phyloP scores from a whole-genome alignment of 2,797 vertebrate species.

The Platyrinchus mystaceus region DNA sequence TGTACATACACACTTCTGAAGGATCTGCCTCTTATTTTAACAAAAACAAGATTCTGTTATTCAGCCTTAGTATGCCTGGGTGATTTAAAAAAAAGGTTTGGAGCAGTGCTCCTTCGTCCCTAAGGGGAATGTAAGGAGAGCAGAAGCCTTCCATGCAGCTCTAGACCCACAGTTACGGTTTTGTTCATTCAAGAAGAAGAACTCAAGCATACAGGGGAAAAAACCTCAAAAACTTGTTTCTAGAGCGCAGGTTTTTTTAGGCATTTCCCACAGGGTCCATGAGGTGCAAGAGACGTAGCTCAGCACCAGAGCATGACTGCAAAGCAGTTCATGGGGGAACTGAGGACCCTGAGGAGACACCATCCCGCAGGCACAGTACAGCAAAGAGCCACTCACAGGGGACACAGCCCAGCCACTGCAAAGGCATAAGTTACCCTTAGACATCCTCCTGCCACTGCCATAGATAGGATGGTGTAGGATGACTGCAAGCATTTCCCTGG shows the following conservation, averaged over 20 bases:
- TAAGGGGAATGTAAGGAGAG: background rate
- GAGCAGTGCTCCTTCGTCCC: background rate
- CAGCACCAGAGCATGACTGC: background rate
- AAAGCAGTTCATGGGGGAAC: background rate
- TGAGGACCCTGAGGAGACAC: background rate
- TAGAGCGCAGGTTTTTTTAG: background rate
- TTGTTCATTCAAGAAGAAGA: background rate
- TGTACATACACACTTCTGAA: background rate
- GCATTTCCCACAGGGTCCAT: background rate
- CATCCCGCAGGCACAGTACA: background rate
- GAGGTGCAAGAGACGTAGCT: background rate
- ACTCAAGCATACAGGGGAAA: background rate
- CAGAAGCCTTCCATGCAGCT: background rate
- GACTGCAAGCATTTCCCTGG: background rate
- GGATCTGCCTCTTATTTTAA: background rate
- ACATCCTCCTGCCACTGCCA: background rate
- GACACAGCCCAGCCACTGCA: background rate
- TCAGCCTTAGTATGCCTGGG: background rate
- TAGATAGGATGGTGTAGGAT: accelerated
- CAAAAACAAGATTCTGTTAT: background rate
- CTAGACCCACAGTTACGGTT: background rate
- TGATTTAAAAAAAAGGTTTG: background rate
- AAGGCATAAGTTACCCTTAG: background rate
- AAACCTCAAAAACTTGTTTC: background rate
- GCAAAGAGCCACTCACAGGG: background rate